These are phyloP conservation scores for Dinothrombium tinctorium DNA, from an alignment of 1,140 invertebrate species.

Conservation along the genomic window DNA sequence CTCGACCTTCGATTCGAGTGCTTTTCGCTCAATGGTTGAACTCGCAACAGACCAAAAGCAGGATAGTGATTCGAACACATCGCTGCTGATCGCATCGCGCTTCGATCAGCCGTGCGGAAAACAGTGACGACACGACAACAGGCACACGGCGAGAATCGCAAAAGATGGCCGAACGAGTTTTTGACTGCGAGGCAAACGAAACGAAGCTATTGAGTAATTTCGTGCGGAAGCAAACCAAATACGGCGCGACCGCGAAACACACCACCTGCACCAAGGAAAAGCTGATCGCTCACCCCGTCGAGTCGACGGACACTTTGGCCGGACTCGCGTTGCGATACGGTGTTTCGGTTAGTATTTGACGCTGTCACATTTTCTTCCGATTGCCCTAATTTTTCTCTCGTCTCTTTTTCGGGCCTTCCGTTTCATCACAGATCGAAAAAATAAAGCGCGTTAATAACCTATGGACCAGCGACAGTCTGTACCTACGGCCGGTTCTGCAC, in stretches of 20 bases:
- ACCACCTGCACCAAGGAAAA: slow-evolving; percentile 28
- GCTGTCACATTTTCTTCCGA: background rate
- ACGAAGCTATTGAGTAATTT: background rate
- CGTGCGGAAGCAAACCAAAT: slow-evolving; percentile 41
- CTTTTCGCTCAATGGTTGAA: no score
- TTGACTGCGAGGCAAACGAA: background rate
- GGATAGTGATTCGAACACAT: no score
- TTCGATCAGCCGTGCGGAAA: no score
- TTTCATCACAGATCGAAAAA: slow-evolving; percentile 49
- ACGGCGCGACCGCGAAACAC: slow-evolving; percentile 54
- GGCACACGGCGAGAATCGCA: no score
- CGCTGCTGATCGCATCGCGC: no score
- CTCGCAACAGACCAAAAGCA: no score
- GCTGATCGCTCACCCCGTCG: slow-evolving; percentile 43
- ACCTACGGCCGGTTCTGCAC: slow-evolving; percentile 49
- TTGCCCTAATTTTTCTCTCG: background rate
- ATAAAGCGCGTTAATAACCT: slow-evolving; percentile 61
- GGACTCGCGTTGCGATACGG: slow-evolving; percentile 76
- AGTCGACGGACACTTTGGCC: slow-evolving; percentile 61
- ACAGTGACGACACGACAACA: no score
- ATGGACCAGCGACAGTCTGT: slow-evolving; percentile 67
- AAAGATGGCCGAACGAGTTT: no score
- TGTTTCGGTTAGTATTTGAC: slow-evolving; percentile 42
- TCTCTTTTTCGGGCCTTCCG: slow-evolving; percentile 1
- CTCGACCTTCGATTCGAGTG: no score